Conservation (phyloP, 2,113 vertebrate genomes). For the Nycticryphes semicollaris region DNA sequence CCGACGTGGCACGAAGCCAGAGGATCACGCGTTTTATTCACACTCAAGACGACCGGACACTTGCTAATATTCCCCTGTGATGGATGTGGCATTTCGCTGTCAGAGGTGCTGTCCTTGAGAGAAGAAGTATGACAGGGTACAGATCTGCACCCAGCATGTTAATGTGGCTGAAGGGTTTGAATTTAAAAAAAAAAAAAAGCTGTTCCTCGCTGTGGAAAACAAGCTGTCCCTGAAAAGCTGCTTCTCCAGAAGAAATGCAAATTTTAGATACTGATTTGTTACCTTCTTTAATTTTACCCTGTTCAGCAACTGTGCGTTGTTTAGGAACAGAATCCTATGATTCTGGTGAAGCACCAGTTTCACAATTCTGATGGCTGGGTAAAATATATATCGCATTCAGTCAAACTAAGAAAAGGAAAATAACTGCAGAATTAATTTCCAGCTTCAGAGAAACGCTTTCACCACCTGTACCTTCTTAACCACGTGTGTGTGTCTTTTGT, state of each 20-base stretch:
- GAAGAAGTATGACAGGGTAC: background rate
- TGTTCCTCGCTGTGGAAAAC: background rate
- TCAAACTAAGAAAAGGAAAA: background rate
- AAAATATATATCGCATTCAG: background rate
- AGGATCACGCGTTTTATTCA: background rate
- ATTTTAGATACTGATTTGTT: background rate
- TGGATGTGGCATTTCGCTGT: constrained; percentile 8
- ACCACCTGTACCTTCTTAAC: background rate
- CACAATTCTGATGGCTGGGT: background rate
- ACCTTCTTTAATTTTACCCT: background rate
- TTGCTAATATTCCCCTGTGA: constrained; percentile 13
- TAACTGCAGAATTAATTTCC: background rate
- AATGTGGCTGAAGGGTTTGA: background rate
- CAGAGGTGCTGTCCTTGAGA: constrained; percentile 41
- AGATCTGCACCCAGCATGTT: constrained; percentile 10
- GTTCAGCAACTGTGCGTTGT: background rate
- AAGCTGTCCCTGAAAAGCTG: background rate
- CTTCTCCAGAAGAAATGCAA: background rate
- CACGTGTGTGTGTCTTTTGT: background rate
- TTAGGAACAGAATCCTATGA: background rate
- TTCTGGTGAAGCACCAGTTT: background rate
- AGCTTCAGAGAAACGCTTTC: background rate
- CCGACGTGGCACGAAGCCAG: background rate
- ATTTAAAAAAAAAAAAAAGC: background rate
- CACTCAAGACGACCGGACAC: background rate